A percentile compares a stretch with the other conserved stretches of the same genome.
These are phyloP conservation scores for Drosophila algonquin DNA, from an alignment of 2,888 invertebrate species.

Conservation along the genomic window DNA sequence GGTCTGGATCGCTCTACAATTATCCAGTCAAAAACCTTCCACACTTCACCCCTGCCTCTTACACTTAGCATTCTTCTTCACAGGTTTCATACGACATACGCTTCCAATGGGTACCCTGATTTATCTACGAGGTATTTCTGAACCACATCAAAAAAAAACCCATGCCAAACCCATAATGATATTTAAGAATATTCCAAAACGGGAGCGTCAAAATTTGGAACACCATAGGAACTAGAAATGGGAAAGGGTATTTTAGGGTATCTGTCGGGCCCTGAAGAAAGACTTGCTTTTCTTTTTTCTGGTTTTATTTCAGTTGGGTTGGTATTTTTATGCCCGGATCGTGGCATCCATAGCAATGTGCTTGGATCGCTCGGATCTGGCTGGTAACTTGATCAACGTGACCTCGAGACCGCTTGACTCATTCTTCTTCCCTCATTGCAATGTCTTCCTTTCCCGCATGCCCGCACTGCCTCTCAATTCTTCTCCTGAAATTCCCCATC, in stretches of 20 bases:
- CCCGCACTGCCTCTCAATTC: background rate
- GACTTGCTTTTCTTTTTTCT: background rate
- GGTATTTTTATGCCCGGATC: conserved; percentile 21
- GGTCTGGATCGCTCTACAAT: conserved; percentile 9
- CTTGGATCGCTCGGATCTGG: conserved; percentile 1
- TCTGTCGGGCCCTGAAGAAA: background rate
- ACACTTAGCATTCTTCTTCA: background rate
- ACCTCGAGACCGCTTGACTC: conserved; percentile 71
- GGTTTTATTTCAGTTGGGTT: conserved; percentile 8
- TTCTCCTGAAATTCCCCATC: conserved; percentile 5
- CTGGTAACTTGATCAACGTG: conserved; percentile 73
- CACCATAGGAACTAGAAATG: background rate
- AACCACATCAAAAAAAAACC: background rate
- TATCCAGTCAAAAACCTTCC: background rate
- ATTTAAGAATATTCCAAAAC: too few species aligned
- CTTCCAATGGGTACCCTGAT: background rate
- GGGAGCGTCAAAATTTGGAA: too few species aligned
- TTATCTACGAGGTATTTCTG: background rate
- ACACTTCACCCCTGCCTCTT: background rate
- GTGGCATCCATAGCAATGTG: conserved; percentile 43
- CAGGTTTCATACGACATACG: background rate
- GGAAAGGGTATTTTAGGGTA: background rate
- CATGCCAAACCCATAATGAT: background rate
- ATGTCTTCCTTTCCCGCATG: background rate
- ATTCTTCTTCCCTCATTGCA: conserved; percentile 24